These are phyloP conservation scores for Drosophila repleta DNA, from an alignment of 1,140 invertebrate genomes.

Conservation along the genomic window DNA sequence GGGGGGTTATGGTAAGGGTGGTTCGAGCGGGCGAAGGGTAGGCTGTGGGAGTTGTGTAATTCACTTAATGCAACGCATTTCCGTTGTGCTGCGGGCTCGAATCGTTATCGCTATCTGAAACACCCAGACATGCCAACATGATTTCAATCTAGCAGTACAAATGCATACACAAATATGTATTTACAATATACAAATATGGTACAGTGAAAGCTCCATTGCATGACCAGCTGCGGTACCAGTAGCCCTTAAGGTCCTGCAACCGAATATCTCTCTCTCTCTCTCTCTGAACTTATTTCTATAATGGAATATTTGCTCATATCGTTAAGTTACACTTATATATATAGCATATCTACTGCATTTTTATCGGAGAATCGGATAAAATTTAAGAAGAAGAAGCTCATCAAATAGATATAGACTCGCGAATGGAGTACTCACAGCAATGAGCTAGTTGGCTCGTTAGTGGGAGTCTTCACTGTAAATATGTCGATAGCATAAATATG, in stretches of 20 bases:
- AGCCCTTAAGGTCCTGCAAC: too few relatives aligned
- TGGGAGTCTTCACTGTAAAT: neutral
- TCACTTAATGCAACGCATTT: slow-evolving; percentile 78
- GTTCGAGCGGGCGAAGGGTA: neutral
- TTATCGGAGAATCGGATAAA: too few relatives aligned
- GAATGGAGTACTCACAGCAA: too few relatives aligned
- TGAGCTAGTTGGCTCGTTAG: neutral
- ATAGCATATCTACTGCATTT: too few relatives aligned
- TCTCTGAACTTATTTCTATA: too few relatives aligned
- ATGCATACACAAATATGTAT: slow-evolving; percentile 8
- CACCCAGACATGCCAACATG: slow-evolving; percentile 63
- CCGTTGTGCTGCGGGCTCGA: slow-evolving; percentile 66
- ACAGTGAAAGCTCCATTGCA: neutral
- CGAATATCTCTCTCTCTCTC: too few relatives aligned
- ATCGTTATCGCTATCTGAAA: slow-evolving; percentile 45
- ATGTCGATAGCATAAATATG: slow-evolving; percentile 77
- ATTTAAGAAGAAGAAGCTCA: too few relatives aligned
- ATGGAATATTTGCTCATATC: too few relatives aligned
- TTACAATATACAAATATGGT: neutral
- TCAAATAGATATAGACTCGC: too few relatives aligned
- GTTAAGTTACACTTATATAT: too few relatives aligned
- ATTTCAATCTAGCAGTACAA: slow-evolving; percentile 62
- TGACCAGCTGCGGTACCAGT: neutral
- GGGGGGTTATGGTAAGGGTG: too few relatives aligned
- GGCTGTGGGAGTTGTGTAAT: slow-evolving; percentile 52